Evolutionary conservation across 2,797 vertebrate genomes (phyloP), one percentile per base, ranked within the genome.

Genomic region (Chelon auratus): DNA sequence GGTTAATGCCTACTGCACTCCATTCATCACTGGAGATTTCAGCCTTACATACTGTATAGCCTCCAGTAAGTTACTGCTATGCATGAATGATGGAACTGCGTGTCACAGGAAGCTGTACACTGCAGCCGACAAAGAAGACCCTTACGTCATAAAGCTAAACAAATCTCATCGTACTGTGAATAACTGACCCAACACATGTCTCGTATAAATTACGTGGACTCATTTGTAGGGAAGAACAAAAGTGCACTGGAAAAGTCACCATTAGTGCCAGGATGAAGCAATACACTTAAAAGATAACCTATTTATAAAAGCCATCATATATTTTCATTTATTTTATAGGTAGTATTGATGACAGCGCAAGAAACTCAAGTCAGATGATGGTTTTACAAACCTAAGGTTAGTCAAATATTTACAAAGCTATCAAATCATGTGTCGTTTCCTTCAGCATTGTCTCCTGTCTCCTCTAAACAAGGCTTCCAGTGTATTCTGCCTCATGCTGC

Each of bases 31-130:
- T 15, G 24, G 69, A 65, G 11, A 9, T 22, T 58, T 58, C 33
- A 40, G n/a, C 69, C 58, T 59, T 58, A 45, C 8, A 59, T 26
- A 26, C 24, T 26, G 53, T 39, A 47, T 75, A 45, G 45, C 69
- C 67, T 74, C 53, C 42, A 59, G 4, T 77, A 57, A 86, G 51
- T 72, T 63, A 50, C 24, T 54, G 5, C 74, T 55, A 39, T 26
- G 42, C 33, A 77, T 78, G 68, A 77, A 55, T 47, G 71, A 81
- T 83, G 67, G 39, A 57, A 68, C 72, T 63, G 2, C 52, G 62
- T 77, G 73, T 61, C 76, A 86, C 65, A 81, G 81, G 80, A 88
- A 87, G 68, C 84, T 71, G 57, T 75, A 74, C 76, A 76, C 74
- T 79, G 59, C 65, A 65, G 56, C 63, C 42, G 52, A 61, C 36